Percentiles rank a stretch among this genome's conserved stretches.
Evolutionary conservation across 2,888 invertebrate genomes (phyloP).

Genomic region (Neoitamus cyanurus): DNA sequence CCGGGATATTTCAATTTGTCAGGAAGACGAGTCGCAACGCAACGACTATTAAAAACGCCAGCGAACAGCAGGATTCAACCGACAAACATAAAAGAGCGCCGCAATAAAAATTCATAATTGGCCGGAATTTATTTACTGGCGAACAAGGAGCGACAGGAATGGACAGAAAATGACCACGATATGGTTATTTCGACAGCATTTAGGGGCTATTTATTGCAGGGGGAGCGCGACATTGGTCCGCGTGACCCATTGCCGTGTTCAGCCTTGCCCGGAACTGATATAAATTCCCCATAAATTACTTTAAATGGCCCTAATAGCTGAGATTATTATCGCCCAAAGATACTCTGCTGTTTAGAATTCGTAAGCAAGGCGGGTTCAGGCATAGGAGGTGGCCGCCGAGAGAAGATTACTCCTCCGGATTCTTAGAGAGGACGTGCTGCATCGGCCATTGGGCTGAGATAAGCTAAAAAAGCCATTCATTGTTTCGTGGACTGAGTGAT

Average conservation of each 20-base stretch:
- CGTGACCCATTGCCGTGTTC: background rate
- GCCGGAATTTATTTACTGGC: background rate
- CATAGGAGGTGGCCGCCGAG: background rate
- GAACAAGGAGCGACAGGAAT: background rate
- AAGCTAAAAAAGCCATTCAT: constrained; percentile 9
- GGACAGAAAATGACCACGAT: constrained; percentile 13
- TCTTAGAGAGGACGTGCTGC: background rate
- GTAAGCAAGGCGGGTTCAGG: background rate
- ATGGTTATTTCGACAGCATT: constrained; percentile 16
- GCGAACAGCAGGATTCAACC: background rate
- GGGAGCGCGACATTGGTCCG: background rate
- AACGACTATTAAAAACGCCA: background rate
- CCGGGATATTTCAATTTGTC: background rate
- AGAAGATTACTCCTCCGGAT: background rate
- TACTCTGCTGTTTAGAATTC: constrained; percentile 19
- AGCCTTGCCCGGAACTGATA: constrained; percentile 1
- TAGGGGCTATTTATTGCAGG: background rate
- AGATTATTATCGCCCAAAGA: constrained; percentile 26
- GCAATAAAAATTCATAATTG: constrained; percentile 22
- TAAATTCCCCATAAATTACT: constrained; percentile 22
- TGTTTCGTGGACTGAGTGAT: constrained; percentile 20
- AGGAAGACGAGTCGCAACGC: background rate
- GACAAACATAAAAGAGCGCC: background rate
- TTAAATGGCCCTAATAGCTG: constrained; percentile 27
- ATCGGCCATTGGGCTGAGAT: background rate